These are phyloP conservation scores for Hylaea fasciaria DNA, from an alignment of 2,888 invertebrate genomes.

Conservation along the genomic window DNA sequence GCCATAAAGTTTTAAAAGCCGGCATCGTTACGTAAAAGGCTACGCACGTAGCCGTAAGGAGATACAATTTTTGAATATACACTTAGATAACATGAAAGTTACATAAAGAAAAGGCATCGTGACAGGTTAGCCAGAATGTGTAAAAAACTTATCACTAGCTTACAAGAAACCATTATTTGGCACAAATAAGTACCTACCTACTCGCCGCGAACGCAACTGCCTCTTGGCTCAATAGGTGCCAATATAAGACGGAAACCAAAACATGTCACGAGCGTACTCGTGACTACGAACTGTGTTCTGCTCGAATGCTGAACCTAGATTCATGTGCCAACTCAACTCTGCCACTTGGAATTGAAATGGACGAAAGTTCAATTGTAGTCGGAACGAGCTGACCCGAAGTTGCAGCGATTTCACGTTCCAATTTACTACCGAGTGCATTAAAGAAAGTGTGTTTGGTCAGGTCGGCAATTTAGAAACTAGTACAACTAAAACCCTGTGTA, in stretches of 20 bases:
- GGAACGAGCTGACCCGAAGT: constrained; percentile 18
- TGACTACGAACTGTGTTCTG: constrained; percentile 42
- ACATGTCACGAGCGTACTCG: constrained; percentile 58
- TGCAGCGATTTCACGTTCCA: constrained; percentile 25
- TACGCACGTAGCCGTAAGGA: neutral
- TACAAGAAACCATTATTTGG: constrained; percentile 37
- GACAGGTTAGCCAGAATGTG: neutral
- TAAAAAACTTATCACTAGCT: neutral
- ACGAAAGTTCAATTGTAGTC: constrained; percentile 35
- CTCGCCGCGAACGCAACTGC: constrained; percentile 25
- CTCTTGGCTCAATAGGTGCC: constrained; percentile 35
- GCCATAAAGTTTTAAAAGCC: constrained; percentile 10
- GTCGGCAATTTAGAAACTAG: constrained; percentile 20
- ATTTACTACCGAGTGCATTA: constrained; percentile 23
- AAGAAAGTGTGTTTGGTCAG: constrained; percentile 8
- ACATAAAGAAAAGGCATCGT: no score
- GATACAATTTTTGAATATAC: no score
- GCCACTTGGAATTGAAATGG: constrained; percentile 33
- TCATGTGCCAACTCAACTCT: constrained; percentile 38
- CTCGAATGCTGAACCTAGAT: constrained; percentile 41
- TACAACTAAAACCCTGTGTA: neutral
- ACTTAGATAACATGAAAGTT: no score
- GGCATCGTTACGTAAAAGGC: constrained; percentile 14
- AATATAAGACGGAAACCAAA: constrained; percentile 57
- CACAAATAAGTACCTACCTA: constrained; percentile 40